Base-by-base conservation (phyloP, 2,797 vertebrate species). In the Borostomias antarcticus region DNA sequence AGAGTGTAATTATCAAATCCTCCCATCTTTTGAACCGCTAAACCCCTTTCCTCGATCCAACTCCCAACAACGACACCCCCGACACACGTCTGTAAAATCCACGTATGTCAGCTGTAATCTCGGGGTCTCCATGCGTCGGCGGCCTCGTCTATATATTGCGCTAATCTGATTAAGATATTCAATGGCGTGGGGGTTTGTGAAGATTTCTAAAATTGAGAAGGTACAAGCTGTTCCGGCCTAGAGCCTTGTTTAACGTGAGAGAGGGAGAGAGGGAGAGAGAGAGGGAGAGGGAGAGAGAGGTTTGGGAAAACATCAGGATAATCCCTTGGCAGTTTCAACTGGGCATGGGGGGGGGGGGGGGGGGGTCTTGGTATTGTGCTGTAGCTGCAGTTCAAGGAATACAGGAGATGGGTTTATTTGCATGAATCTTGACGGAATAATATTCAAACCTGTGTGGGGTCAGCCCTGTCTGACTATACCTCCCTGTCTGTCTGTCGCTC, bases 121-220 rank as follows among this genome's bases (percentile, higher is more conserved):
- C n/a, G n/a, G 43, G 40, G 35, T 63, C 33, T 69, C 53, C n/a
- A 2, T 32, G 28, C 2, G 1, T 70, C 48, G 60, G 33, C 50
- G 19, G 19, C 33, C 29, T 52, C 9, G 26, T 69, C 45, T 69
- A 62, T 59, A 73, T 62, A 81, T 77, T 40, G 72, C 68, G 64
- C 47, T 74, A 75, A 73, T 78, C 70, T 80, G 71, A 82, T 79
- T 70, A 67, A 51, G 64, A 58, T n/a, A 57, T 62, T 60, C 33
- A 73, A 32, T 71, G 40, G 56, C 19, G 65, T 76, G 70, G 30
- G 66, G 29, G 43, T 64, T 57, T 66, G 75, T 58, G 26, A 58
- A 26, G n/a, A 13, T 30, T 53, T 58, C 58, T 51, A 9, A 74
- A 60, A n/a, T 60, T 1, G 7, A 57, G 11, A 19, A 50, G 15